Conservation (phyloP, 2,113 vertebrate genomes). For the Gobio gobio region DNA sequence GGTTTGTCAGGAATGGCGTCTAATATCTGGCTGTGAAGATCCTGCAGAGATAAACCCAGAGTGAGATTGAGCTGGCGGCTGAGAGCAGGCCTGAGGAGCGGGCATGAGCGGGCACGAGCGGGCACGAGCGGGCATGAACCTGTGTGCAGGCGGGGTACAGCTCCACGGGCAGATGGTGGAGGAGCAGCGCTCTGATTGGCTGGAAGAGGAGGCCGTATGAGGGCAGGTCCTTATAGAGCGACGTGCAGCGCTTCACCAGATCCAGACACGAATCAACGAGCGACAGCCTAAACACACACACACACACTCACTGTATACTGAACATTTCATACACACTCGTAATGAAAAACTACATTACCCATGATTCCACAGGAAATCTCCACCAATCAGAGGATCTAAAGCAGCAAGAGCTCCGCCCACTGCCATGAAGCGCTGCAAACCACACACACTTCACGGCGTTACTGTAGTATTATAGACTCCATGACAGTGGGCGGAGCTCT, state of each 20-base stretch:
- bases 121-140: conserved; percentile 66
- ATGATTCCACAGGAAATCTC: no score
- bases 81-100: fast-evolving
- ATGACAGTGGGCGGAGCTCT: no score
- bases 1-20: conserved; percentile 67
- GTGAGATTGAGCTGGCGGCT: fast-evolving
- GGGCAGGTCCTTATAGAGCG: conserved; percentile 77
- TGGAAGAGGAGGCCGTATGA: conserved; percentile 78
- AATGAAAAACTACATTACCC: no score
- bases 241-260: conserved; percentile 79
- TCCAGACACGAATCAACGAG: conserved; percentile 83
- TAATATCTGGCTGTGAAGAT: conserved; percentile 74
- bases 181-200: conserved; percentile 81
- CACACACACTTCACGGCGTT: no score
- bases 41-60: conserved; percentile 69
- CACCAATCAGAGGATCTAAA: no score
- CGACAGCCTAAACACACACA: conserved; percentile 77
- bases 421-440: no score
- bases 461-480: no score
- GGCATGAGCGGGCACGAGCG: background rate
- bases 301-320: background rate
- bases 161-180: conserved; percentile 67
- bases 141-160: conserved; percentile 76
- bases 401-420: no score
- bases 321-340: no score